Base-by-base conservation (phyloP, 2,888 invertebrate genomes). In the Dioctria rufipes region DNA sequence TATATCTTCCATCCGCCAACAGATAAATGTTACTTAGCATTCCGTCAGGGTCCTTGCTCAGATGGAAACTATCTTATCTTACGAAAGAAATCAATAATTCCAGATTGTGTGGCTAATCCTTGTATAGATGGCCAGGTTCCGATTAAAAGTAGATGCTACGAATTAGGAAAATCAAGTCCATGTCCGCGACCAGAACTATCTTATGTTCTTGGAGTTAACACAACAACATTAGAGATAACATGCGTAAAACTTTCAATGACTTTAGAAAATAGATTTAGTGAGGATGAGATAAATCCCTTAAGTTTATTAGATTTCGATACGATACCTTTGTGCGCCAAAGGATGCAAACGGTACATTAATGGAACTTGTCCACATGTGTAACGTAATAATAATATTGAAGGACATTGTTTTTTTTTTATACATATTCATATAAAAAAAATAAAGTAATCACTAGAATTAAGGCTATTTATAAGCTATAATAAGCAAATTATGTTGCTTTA, bases 41-140 rank as follows among this genome's bases (percentile, higher is more conserved):
- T 91, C 85, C 89, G 90, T 58, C 91, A 90, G 85, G 95, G 94
- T 0, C 94, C 94, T 0, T 95, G 95, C 84, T 83, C 85, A 0
- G 77, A 84, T 0, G 89, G 89, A 0, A 86, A 93, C 80, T 92
- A 93, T 84, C 88, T 94, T 40, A 86, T 92, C 5, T 88, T 94
- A 37, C 89, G 89, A 8, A 83, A 85, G 61, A 88, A 90, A 54
- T 87, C 91, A 11, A 89, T 90, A 0, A 88, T 92, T 61, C 93
- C 94, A 0, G 87, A 89, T 77, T 95, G 95, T 85, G 89, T 88
- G 3, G 84, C 84, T 39, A 94, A 94, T 88, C 92, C 92, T 0
- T 95, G 95, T 85, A 6, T 54, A 51, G 92, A 93, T 84, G 91
- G 91, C 0, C 84, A 88, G 37, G 91, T 92, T 0, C 85, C 83